These are phyloP conservation scores for Montipora efflorescens DNA, from an alignment of 64 coral and sea anemone species.

Conservation along the genomic window DNA sequence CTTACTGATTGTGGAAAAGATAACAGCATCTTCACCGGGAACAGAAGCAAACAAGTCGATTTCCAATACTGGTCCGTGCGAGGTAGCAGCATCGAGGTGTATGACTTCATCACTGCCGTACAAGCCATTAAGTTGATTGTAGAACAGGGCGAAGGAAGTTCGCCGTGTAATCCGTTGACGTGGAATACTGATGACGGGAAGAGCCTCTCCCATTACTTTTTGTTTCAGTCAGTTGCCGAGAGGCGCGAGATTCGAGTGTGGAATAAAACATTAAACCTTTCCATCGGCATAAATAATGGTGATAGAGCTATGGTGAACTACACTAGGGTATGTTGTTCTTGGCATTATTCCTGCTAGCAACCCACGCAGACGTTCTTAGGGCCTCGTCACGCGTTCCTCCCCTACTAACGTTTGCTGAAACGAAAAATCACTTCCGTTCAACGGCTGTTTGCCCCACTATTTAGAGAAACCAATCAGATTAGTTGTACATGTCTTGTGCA, in stretches of 20 bases:
- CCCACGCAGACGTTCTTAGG: no score
- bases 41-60: constrained; percentile 60
- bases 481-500: no score
- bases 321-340: background rate
- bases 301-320: background rate
- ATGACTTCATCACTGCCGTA: constrained; percentile 64
- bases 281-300: background rate
- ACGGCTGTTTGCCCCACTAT: no score
- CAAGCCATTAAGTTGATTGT: constrained; percentile 69
- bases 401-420: no score
- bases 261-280: background rate
- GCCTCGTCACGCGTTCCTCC: no score
- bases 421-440: no score
- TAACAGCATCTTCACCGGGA: constrained; percentile 81
- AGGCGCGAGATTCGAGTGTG: constrained; percentile 54
- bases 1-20: constrained; percentile 75
- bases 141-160: constrained; percentile 82
- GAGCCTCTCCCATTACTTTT: constrained; percentile 80
- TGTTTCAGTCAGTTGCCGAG: constrained; percentile 78
- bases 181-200: constrained; percentile 23
- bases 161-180: constrained; percentile 75
- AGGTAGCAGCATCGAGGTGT: constrained; percentile 51
- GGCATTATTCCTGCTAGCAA: no score
- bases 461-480: no score
- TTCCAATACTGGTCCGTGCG: constrained; percentile 54